phyloP scores from a whole-genome alignment of 1,140 invertebrate genomes.

The Bombus vancouverensis region DNA sequence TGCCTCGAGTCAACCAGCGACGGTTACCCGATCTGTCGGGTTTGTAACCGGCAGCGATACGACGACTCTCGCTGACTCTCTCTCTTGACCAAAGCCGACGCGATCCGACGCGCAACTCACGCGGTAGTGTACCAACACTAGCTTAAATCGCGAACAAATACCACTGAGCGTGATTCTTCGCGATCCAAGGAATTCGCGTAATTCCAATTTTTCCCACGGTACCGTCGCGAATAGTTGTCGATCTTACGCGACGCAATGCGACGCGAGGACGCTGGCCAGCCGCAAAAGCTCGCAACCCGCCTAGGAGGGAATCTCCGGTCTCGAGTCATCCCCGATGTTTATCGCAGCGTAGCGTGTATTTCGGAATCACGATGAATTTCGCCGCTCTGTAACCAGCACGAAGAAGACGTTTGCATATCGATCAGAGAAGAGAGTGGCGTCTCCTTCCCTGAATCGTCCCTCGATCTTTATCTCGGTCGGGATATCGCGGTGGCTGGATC shows the following conservation, averaged over 20 bases:
- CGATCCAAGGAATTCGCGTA: neutral
- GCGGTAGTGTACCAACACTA: neutral
- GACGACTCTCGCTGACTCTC: too few species aligned
- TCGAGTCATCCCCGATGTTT: conserved; percentile 12
- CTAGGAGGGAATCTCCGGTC: neutral
- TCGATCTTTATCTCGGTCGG: conserved; percentile 25
- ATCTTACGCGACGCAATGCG: too few species aligned
- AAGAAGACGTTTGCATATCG: conserved; percentile 23
- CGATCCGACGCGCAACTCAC: conserved; percentile 5
- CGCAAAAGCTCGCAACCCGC: neutral
- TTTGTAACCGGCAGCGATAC: neutral
- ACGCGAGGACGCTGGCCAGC: neutral
- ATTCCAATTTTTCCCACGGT: conserved; percentile 16
- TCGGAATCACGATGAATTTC: conserved; percentile 24
- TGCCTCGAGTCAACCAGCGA: too few species aligned
- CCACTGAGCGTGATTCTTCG: neutral
- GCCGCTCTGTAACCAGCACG: neutral
- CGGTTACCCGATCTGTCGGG: conserved; percentile 1
- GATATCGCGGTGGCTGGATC: conserved; percentile 27
- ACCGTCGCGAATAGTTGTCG: neutral
- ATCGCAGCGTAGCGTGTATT: conserved; percentile 13
- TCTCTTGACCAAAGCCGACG: too few species aligned
- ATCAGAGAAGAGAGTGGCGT: conserved; percentile 24
- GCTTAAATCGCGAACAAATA: neutral
- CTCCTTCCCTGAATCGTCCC: neutral